Percentiles rank a stretch among this genome's conserved stretches.
Conservation (phyloP, 2,113 vertebrate species). For the Isurus oxyrinchus region DNA sequence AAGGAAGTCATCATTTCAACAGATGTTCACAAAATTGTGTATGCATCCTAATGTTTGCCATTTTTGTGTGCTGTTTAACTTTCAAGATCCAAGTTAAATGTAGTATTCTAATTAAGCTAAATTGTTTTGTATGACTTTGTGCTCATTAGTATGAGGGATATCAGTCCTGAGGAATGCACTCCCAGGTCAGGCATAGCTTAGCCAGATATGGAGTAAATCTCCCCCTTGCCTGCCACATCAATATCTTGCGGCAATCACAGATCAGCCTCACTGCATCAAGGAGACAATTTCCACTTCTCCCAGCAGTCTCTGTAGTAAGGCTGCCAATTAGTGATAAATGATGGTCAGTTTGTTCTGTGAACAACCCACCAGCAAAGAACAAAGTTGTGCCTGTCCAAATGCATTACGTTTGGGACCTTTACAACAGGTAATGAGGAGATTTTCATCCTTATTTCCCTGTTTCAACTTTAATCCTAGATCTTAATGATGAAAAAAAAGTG, state of each 20-base stretch:
- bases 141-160: not conserved
- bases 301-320: not conserved
- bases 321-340: not conserved
- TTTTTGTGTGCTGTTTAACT: not conserved
- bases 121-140: not conserved
- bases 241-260: not conserved
- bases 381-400: not conserved
- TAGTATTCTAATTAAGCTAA: not conserved
- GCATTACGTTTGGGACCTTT: not conserved
- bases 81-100: not conserved
- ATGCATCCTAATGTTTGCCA: not conserved
- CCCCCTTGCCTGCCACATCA: not conserved
- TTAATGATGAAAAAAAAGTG: not conserved
- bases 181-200: not conserved
- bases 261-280: not conserved
- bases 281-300: not conserved
- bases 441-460: not conserved
- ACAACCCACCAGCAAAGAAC: not conserved
- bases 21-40: not conserved
- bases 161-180: not conserved
- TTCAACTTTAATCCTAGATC: not conserved
- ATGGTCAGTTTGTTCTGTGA: not conserved
- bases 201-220: not conserved
- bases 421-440: not conserved
- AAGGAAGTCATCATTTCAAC: not conserved